phyloP scores from a whole-genome alignment of 2,888 invertebrate species.

The Diarsia brunnea region DNA sequence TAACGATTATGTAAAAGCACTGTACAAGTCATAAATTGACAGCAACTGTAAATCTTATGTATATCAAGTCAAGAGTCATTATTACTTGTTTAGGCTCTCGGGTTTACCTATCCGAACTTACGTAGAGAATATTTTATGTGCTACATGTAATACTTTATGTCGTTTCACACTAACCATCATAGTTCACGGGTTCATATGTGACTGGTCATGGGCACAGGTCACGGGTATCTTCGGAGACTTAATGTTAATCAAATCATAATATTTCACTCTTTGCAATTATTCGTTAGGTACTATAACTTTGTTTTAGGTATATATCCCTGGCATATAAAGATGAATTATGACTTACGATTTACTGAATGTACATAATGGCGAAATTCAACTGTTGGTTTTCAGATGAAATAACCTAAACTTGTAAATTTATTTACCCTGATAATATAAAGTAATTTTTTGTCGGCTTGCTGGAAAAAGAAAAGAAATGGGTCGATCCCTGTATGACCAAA shows the following conservation, averaged over 20 bases:
- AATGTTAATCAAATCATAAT: constrained; percentile 26
- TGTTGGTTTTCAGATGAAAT: constrained; percentile 22
- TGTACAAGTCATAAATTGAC: neutral
- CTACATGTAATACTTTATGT: neutral
- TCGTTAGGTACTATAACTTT: constrained; percentile 23
- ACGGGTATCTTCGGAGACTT: constrained; percentile 23
- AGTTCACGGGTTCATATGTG: constrained; percentile 44
- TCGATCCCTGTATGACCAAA: neutral
- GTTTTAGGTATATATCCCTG: constrained; percentile 34
- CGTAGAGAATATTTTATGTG: neutral
- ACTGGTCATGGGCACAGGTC: constrained; percentile 49
- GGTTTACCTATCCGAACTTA: neutral
- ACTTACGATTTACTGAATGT: constrained; percentile 37
- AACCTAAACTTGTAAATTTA: constrained; percentile 22
- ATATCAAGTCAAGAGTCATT: neutral
- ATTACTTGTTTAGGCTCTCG: neutral
- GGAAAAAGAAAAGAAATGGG: neutral
- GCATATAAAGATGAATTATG: constrained; percentile 45
- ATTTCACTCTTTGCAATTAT: constrained; percentile 32
- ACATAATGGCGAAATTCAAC: constrained; percentile 44
- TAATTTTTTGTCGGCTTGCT: neutral
- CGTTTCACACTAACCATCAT: constrained; percentile 6
- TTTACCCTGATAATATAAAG: neutral
- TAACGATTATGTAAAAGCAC: neutral
- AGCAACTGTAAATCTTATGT: neutral